Percentiles rank a stretch among this genome's conserved stretches.
Conservation (phyloP, 2,797 vertebrate species). For the Onychomys torridus region DNA sequence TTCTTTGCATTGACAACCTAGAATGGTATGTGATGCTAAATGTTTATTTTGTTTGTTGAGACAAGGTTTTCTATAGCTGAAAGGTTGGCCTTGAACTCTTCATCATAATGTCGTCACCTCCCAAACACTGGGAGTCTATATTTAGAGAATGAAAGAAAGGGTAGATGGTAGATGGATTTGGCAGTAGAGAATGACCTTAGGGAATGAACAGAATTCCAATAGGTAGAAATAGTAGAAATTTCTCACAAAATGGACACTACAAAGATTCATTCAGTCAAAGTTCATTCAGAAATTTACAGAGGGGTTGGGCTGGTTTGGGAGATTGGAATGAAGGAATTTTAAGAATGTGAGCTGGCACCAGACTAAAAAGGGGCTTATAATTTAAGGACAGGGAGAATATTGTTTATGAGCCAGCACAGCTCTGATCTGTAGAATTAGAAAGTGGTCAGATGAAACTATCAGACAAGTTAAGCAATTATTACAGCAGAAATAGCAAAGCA, state of each 20-base stretch:
- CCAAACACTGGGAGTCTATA: not conserved
- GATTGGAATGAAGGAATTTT: not conserved
- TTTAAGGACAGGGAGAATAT: not conserved
- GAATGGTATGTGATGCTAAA: not conserved
- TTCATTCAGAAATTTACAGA: conserved; percentile 12
- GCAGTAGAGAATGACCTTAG: not conserved
- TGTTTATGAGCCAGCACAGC: not conserved
- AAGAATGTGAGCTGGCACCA: conserved; percentile 13
- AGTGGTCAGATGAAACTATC: not conserved
- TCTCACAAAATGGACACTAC: not conserved
- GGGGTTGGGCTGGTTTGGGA: not conserved
- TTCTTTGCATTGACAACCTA: not conserved
- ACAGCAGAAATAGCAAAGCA: not conserved
- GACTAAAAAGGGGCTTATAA: not conserved
- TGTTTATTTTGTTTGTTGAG: not conserved
- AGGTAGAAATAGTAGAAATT: not conserved
- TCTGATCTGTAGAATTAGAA: not conserved
- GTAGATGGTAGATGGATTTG: not conserved
- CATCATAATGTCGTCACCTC: not conserved
- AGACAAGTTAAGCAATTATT: not conserved
- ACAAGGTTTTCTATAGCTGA: not conserved
- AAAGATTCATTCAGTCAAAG: not conserved
- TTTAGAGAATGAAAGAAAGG: not conserved
- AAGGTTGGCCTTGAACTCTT: not conserved
- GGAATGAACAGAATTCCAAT: not conserved